Evolutionary conservation across 2,113 vertebrate genomes (phyloP), one percentile per base, ranked within the genome.

Genomic region (Prinia subflava): DNA sequence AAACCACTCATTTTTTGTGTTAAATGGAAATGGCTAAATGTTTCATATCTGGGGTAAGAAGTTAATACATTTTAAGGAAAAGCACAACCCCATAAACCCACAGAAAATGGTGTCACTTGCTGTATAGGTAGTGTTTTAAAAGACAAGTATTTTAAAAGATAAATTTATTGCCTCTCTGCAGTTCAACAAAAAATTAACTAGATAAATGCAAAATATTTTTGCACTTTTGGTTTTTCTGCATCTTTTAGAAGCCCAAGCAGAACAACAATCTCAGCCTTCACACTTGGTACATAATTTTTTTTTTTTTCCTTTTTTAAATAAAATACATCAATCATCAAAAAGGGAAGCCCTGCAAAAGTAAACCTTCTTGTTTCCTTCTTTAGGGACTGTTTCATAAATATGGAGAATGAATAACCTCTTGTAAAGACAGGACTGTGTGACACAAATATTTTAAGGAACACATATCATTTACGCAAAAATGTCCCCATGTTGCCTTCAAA

Each of bases 381-480:
- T 68, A 84, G 41, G 56, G 35, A 83, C n/a, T 65, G 41, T 73
- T 95, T 91, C 59, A 60, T 88, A 84, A 77, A 92, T 35, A 93
- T 2, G 5, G 76, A 83, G 65, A 65, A 11, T 90, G 62, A 92
- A 68, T 79, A 97, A 73, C 19, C 83, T 81, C 60, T 94, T 97
- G 87, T 96, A 84, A 95, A 92, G 83, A 78, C 27, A 90, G 25
- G 33, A 44, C 33, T 89, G 39, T 41, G 37, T 90, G 91, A 95
- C 86, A 80, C 47, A 22, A 92, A 87, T 95, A 91, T 91, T 94
- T 96, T 75, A 95, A 89, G 49, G 12, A 91, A 86, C 19, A 42
- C 4, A 19, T 78, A 73, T 20, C 11, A 41, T 22, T 76, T 65
- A 68, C 0, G 1, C 15, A 82, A 44, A 83, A 75, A 83, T 94